Evolutionary conservation across 1,140 invertebrate species (phyloP), one percentile per base, ranked within the genome.

Genomic region (Danaus melanippus): DNA sequence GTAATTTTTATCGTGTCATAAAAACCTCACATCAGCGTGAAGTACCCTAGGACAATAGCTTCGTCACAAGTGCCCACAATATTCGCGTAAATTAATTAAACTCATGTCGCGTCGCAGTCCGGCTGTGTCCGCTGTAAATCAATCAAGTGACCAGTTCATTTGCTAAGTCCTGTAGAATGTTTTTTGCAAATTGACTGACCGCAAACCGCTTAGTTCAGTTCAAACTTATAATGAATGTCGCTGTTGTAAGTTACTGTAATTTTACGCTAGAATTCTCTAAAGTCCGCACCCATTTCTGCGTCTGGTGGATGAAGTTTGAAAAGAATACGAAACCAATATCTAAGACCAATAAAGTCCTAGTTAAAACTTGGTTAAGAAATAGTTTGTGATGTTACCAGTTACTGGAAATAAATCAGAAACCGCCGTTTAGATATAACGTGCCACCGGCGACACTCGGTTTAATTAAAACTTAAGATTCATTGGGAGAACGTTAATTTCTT

Each of bases 71-170:
- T 48, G 42, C 50, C 60, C 49, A 40, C 54, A 56, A 53, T 56
- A 63, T 56, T 52, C 50, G 57, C 49, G 65, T 67, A 67, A 77
- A 77, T 79, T 77, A 81, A 81, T 77, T 72, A 78, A 77, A 65
- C 52, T 61, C 70, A 62, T 68, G 69, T 61, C 51, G 45, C 52
- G 58, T 55, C 64, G 56, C 63, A 59, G 41, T 51, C 54, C 63
- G 58, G 51, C 41, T 53, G 52, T 46, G 45, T 53, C 46, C 48
- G 65, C 64, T 52, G 59, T 79, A 77, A 76, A 80, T 80, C 73
- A 77, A 74, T 80, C 77, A 74, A 66, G 66, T 62, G 62, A 56
- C 57, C 67, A 56, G 56, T 66, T 64, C 58, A 63, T 69, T 69
- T 59, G 56, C 11, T 32, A 49, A 51, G 46, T 42, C 59, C 59